Percentiles rank a stretch among this genome's conserved stretches.
Conservation (phyloP, 1,140 invertebrate species). For the Aphaenogaster floridana region DNA sequence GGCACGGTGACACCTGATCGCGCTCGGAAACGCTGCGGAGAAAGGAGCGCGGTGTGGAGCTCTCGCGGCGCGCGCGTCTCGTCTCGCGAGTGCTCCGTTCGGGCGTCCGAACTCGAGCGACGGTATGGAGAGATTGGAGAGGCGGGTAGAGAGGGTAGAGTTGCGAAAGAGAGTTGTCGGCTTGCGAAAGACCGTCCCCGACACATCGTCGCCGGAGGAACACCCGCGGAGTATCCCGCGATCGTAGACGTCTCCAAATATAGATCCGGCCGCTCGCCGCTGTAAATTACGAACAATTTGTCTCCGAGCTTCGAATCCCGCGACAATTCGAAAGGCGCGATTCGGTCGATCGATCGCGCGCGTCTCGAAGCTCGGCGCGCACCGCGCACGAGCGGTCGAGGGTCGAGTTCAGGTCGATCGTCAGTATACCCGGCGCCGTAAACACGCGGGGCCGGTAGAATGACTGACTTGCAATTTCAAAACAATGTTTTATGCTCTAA, state of each 20-base stretch:
- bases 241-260: not conserved
- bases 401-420: too few relatives aligned
- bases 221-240: not conserved
- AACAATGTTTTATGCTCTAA: too few relatives aligned
- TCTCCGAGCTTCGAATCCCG: not conserved
- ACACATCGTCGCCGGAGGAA: not conserved
- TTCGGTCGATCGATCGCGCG: not conserved
- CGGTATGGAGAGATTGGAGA: not conserved
- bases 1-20: not conserved
- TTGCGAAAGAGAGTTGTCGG: not conserved
- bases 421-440: too few relatives aligned
- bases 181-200: not conserved
- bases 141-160: not conserved
- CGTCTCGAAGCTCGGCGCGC: too few relatives aligned
- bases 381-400: too few relatives aligned
- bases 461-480: too few relatives aligned
- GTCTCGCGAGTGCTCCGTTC: not conserved
- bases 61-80: not conserved
- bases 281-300: not conserved
- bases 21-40: not conserved
- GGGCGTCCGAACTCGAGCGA: not conserved
- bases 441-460: too few relatives aligned
- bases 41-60: not conserved
- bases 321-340: not conserved
- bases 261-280: not conserved